Evolutionary conservation across 2,113 vertebrate species (phyloP), one percentile per base, ranked within the genome.

Genomic region (Pangasianodon gigas): DNA sequence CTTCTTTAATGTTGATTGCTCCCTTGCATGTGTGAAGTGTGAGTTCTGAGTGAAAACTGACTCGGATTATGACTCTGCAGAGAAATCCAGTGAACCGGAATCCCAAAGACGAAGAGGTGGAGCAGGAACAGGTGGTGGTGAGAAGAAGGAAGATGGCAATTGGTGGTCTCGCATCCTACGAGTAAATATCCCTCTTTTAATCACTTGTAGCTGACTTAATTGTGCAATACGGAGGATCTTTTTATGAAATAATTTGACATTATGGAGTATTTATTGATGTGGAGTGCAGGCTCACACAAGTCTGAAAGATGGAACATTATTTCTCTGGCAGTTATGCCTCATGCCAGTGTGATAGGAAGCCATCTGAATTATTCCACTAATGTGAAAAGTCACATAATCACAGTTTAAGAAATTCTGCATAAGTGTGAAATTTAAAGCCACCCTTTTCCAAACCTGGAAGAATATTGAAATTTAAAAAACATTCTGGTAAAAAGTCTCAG

Each of bases 121-220:
- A 88, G 87, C 87, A 85, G 91, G 94, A 29, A 89, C 93, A 65
- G 86, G 84, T n/a, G 58, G 89, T 6, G 92, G 92, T 26, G 93
- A 93, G 54, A 91, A 93, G 89, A 92, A 93, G 90, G 92, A 92
- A 69, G 93, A 51, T 93, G 93, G 44, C 95, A 95, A 93, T 1
- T 14, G 83, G n/a, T 89, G 88, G 88, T 89, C 88, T 37, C 88
- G 83, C 8, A 77, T 65, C 10, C 24, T 89, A 26, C 84, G 14
- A 85, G 88, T 85, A 89, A 80, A 29, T 89, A 62, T 85, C 6
- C 8, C 26, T 84, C 3, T 46, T 84, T 54, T 74, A 29, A 83
- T 46, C 16, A 21, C 14, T 13, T 24, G 0, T 29, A 81, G 11
- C 29, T 9, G 41, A 51, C 26, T 65, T 65, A 1, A 4, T 24